A percentile compares a stretch with the other conserved stretches of the same genome.
Conservation (phyloP, 2,797 vertebrate species). For the Sternarchorhynchus goeldii region DNA sequence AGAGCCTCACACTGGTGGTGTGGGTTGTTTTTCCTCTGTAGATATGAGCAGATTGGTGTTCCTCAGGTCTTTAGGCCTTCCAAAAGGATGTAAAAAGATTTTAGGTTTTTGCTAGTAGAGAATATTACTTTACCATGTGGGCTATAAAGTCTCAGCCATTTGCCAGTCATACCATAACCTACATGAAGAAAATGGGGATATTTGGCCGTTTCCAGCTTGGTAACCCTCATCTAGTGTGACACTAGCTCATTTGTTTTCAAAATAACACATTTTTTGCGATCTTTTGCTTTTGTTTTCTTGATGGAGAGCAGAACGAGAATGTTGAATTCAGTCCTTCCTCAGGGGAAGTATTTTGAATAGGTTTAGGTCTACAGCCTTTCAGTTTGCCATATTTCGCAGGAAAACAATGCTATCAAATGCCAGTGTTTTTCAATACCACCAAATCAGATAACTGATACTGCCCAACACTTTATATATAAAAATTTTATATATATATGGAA, state of each 20-base stretch:
- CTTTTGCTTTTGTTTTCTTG: constrained; percentile 4
- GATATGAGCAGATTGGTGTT: neutral
- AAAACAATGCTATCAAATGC: constrained; percentile 14
- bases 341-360: neutral
- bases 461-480: neutral
- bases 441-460: constrained; percentile 1
- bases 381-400: neutral
- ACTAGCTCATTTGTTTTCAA: neutral
- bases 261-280: constrained; percentile 19
- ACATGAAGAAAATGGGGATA: constrained; percentile 44
- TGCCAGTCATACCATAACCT: neutral
- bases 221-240: neutral
- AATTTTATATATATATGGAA: neutral
- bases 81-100: neutral
- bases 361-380: neutral
- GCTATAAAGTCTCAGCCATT: neutral
- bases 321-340: neutral
- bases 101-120: neutral
- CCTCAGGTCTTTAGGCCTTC: neutral
- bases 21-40: constrained; percentile 1
- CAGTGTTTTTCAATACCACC: constrained; percentile 8
- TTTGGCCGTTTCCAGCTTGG: neutral
- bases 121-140: constrained; percentile 7
- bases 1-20: neutral
- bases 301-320: neutral